Evolutionary conservation across 2,888 invertebrate species (phyloP).

Genomic region (Parasteatoda lunata): DNA sequence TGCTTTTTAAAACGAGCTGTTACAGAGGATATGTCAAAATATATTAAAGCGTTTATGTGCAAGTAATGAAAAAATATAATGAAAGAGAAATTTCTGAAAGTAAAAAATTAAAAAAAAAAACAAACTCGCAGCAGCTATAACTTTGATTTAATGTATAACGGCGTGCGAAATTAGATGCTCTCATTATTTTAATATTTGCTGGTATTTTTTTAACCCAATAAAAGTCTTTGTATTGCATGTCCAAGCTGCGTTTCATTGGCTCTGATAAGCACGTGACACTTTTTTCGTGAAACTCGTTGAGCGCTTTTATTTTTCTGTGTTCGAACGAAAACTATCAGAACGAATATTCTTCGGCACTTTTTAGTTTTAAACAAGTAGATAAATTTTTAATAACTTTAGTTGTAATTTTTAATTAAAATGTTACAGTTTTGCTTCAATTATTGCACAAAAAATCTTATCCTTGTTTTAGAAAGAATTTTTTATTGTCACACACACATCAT

Average conservation of each 20-base stretch:
- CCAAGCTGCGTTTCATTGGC: not conserved
- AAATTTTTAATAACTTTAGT: too few relatives aligned
- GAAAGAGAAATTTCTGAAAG: slow-evolving; percentile 47
- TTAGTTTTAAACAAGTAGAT: too few relatives aligned
- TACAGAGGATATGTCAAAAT: slow-evolving; percentile 61
- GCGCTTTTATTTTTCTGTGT: too few relatives aligned
- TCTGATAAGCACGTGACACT: not conserved
- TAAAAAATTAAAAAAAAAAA: slow-evolving; percentile 25
- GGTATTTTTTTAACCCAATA: not conserved
- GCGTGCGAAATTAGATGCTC: not conserved
- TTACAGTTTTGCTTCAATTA: too few relatives aligned
- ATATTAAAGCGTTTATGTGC: slow-evolving; percentile 62
- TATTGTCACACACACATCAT: too few relatives aligned
- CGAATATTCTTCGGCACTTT: too few relatives aligned
- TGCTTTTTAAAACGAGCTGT: slow-evolving; percentile 60
- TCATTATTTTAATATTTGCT: slow-evolving; percentile 5
- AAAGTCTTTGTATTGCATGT: not conserved
- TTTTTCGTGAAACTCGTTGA: too few relatives aligned
- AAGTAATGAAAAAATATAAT: slow-evolving; percentile 35
- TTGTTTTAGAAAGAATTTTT: too few relatives aligned
- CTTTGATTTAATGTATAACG: not conserved
- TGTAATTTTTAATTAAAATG: too few relatives aligned
- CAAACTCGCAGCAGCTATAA: not conserved
- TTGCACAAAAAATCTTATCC: too few relatives aligned
- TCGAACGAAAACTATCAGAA: too few relatives aligned